These are phyloP conservation scores for Drosophila anceps DNA, from an alignment of 2,888 invertebrate genomes.

Conservation along the genomic window DNA sequence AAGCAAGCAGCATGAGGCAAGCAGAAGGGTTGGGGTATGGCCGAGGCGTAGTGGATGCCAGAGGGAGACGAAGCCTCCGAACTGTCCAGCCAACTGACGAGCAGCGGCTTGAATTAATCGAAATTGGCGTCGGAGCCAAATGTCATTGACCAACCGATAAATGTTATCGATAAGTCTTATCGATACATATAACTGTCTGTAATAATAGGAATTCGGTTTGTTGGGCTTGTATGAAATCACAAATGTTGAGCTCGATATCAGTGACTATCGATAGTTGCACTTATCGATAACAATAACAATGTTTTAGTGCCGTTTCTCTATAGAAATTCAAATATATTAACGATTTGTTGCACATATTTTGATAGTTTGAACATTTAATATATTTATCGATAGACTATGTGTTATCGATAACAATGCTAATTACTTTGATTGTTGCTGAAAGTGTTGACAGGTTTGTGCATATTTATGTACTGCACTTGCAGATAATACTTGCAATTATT, in stretches of 20 bases:
- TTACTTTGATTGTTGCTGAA: neutral
- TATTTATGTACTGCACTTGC: neutral
- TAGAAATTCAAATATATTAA: neutral
- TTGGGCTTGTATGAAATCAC: neutral
- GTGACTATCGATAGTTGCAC: neutral
- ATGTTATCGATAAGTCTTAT: conserved; percentile 11
- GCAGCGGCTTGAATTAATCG: neutral
- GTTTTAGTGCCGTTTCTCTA: neutral
- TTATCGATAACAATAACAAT: neutral
- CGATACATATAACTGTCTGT: neutral
- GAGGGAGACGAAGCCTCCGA: neutral
- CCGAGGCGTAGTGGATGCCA: too few relatives aligned
- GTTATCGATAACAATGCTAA: neutral
- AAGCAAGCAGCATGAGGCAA: neutral
- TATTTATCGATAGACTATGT: neutral
- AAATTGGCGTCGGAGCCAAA: neutral
- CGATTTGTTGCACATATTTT: neutral
- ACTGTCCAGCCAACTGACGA: neutral
- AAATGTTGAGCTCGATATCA: neutral
- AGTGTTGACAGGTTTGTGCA: neutral
- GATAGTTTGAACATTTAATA: neutral
- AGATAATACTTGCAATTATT: too few relatives aligned
- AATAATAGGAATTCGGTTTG: too few relatives aligned
- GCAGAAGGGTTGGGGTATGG: neutral
- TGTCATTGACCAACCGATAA: neutral